Conservation (phyloP, 2,888 invertebrate species). For the Baccha elongata region DNA sequence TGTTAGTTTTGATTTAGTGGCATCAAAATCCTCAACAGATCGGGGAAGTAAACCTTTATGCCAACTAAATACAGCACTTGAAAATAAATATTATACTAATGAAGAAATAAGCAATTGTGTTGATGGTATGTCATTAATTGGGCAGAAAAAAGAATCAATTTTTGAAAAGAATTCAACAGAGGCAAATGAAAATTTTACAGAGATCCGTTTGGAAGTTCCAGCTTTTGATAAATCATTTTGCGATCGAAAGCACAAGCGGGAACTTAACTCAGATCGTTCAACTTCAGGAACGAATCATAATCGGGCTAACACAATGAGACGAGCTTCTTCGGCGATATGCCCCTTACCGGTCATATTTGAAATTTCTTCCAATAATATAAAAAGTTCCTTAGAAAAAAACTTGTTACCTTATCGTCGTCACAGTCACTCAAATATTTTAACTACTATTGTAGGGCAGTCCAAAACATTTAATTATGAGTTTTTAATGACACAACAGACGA, state of each 20-base stretch:
- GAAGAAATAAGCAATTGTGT: slow-evolving; percentile 79
- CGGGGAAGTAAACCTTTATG: slow-evolving; percentile 33
- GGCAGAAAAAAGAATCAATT: slow-evolving; percentile 79
- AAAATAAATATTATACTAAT: slow-evolving; percentile 79
- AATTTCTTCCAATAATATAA: slow-evolving; percentile 78
- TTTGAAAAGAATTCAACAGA: slow-evolving; percentile 73
- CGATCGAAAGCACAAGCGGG: slow-evolving; percentile 75
- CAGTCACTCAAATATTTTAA: slow-evolving; percentile 73
- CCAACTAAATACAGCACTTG: slow-evolving; percentile 42
- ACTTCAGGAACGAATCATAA: slow-evolving; percentile 73
- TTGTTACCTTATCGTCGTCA: slow-evolving; percentile 71
- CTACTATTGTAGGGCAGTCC: neutral
- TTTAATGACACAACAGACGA: slow-evolving; percentile 80
- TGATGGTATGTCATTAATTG: slow-evolving; percentile 78
- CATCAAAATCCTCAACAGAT: slow-evolving; percentile 60
- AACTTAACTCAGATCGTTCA: slow-evolving; percentile 79
- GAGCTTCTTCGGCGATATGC: slow-evolving; percentile 56
- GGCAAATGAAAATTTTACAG: neutral
- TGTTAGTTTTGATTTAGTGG: slow-evolving; percentile 81
- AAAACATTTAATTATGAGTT: slow-evolving; percentile 82
- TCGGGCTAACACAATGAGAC: slow-evolving; percentile 42
- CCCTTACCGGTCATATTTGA: slow-evolving; percentile 75
- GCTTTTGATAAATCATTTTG: neutral
- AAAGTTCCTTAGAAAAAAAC: slow-evolving; percentile 79
- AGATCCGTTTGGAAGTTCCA: neutral